Evolutionary conservation across 2,888 invertebrate genomes (phyloP), one percentile per base, ranked within the genome.

Genomic region (Drosophila prostipennis): DNA sequence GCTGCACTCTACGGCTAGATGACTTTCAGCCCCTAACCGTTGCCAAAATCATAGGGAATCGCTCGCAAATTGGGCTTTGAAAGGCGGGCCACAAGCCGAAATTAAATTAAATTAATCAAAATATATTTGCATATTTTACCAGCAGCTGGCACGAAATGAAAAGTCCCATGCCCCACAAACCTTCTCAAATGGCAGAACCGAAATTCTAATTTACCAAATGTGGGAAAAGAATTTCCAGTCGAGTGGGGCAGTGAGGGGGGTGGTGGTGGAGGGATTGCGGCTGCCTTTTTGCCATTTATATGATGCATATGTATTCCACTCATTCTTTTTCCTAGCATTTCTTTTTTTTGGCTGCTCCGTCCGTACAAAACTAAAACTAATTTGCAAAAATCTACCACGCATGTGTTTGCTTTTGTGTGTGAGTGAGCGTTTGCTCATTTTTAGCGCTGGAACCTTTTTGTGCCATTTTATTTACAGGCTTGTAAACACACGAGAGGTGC

Each of bases 141-240:
- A 65, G 65, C 65, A 55, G 55, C 65, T 55, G 67, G 51, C 48
- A 16, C 64, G 29, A 40, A 48, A 54, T 42, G 63, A 63, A 63
- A 32, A 52, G 57, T 29, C 39, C 39, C 53, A 32, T 23, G 37
- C 34, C 39, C 48, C 45, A 39, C 23, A 39, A 39, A 45, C 36
- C 61, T 6, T 19, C 36, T 11, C 48, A 37, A 1, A 26, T 23
- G 36, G 55, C 63, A 48, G 36, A 54, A 42, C 46, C 46, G 29
- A 77, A 71, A 80, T 80, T 86, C 79, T 83, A 86, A 82, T 82
- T 79, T 80, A 65, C 69, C 83, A 80, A 82, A 83, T 86, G 83
- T 76, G 83, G 76, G 69, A 76, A 83, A 82, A 77, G 77, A 79
- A 82, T 77, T 80, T 77, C 79, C 69, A 82, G 75, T 77, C 76